A percentile compares a stretch with the other conserved stretches of the same genome.
phyloP scores from a whole-genome alignment of 2,113 vertebrate genomes.

The Nothoprocta pentlandii region DNA sequence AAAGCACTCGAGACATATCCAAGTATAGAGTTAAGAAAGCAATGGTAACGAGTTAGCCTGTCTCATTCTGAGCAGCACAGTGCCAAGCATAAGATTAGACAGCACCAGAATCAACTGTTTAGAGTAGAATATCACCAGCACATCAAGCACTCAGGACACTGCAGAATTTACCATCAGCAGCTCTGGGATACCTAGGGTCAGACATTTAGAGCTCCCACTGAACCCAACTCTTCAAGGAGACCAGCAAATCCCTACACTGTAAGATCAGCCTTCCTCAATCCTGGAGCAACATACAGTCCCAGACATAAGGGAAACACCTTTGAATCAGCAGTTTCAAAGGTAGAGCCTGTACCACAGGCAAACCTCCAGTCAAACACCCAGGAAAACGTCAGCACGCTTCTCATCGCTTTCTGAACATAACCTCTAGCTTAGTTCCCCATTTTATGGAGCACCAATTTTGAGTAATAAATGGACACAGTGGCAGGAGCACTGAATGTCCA shows the following conservation, averaged over 20 bases:
- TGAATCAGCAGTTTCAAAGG: neutral
- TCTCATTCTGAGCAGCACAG: neutral
- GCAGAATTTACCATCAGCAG: neutral
- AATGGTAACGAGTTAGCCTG: fast-evolving
- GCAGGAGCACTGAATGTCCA: fast-evolving
- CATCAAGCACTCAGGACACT: neutral
- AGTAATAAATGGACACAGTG: fast-evolving
- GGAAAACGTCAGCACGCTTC: neutral
- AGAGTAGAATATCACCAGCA: no score
- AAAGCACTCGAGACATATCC: neutral
- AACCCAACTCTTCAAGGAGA: neutral
- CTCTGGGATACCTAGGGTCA: neutral
- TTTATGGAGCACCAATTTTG: neutral
- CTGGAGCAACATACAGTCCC: neutral
- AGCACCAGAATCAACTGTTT: neutral
- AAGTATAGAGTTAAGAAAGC: neutral
- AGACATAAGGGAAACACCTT: neutral
- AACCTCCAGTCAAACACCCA: neutral
- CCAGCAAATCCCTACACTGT: neutral
- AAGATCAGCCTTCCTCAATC: neutral
- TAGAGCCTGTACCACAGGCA: fast-evolving
- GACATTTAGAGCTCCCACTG: neutral
- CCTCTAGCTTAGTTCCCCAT: neutral
- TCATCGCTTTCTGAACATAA: neutral
- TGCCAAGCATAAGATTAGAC: neutral